Percentiles rank a stretch among this genome's conserved stretches.
Conservation (phyloP, 2,113 vertebrate species). For the Potamarius usumacintae region DNA sequence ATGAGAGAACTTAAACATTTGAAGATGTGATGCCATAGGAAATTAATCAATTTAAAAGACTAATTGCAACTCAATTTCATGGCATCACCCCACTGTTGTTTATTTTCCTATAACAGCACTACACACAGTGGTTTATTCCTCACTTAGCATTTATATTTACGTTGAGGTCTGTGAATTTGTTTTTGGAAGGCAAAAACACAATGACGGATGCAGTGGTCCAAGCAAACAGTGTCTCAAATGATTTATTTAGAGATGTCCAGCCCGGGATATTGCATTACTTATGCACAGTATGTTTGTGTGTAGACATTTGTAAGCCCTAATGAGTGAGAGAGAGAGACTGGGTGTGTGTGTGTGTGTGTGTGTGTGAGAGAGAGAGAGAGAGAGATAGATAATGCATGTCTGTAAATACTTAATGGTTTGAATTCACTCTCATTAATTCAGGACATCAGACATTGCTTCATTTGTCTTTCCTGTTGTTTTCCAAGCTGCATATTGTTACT, state of each 20-base stretch:
- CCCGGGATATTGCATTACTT: conserved; percentile 16
- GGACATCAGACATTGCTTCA: not conserved
- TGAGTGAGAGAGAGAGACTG: not conserved
- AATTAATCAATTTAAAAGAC: not conserved
- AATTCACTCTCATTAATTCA: conserved; percentile 33
- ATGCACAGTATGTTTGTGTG: conserved; percentile 23
- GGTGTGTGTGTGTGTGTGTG: too few relatives aligned
- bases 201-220: conserved; percentile 1
- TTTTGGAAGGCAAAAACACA: not conserved
- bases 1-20: not conserved
- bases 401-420: conserved; percentile 19
- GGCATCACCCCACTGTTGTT: too few relatives aligned
- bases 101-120: not conserved
- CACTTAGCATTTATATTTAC: not conserved
- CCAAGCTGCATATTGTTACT: conserved; percentile 14
- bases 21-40: not conserved
- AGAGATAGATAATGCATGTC: conserved; percentile 14
- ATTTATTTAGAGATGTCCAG: conserved; percentile 21
- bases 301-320: not conserved
- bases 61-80: not conserved
- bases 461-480: conserved; percentile 22
- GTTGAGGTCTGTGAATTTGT: not conserved
- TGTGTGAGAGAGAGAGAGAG: not conserved
- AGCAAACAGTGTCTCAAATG: conserved; percentile 13
- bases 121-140: not conserved